Evolutionary conservation across 2,113 vertebrate species (phyloP).

Genomic region (Lipophrys pholis): DNA sequence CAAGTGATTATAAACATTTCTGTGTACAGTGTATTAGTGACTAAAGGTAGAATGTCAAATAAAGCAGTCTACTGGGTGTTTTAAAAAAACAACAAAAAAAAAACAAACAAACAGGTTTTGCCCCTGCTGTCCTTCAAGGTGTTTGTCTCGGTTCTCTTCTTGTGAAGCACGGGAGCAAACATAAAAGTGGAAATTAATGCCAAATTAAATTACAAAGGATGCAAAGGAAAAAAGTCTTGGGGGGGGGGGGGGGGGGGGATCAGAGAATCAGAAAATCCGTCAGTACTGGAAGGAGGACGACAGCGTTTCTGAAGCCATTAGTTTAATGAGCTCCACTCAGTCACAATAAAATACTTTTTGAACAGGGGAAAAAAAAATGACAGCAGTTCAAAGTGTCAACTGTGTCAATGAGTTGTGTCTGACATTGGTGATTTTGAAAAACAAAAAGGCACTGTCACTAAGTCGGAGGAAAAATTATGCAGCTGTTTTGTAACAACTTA

Average conservation of each 20-base stretch:
- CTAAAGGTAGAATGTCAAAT: too few relatives aligned
- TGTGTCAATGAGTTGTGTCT: not conserved
- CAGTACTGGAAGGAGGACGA: not conserved
- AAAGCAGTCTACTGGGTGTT: too few relatives aligned
- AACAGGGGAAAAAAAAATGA: conserved; percentile 9
- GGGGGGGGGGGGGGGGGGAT: too few relatives aligned
- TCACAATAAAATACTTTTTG: conserved; percentile 21
- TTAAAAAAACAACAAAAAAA: too few relatives aligned
- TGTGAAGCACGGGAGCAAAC: conserved; percentile 9
- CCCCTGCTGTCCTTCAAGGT: too few relatives aligned
- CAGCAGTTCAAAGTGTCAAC: conserved; percentile 28
- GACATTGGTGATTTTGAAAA: conserved; percentile 6
- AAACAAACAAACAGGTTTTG: too few relatives aligned
- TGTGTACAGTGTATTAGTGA: too few relatives aligned
- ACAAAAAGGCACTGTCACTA: not conserved
- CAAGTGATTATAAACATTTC: not conserved
- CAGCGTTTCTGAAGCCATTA: conserved; percentile 23
- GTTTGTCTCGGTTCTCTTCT: conserved; percentile 17
- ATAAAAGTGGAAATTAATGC: conserved; percentile 11
- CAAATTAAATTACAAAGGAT: conserved; percentile 14
- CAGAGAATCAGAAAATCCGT: not conserved
- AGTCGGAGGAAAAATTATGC: too few relatives aligned
- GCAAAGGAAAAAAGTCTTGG: not conserved
- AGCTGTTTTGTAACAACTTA: too few relatives aligned
- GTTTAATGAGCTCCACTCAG: conserved; percentile 10